A percentile compares a stretch with the other conserved stretches of the same genome.
Evolutionary conservation across 2,888 invertebrate genomes (phyloP).

Genomic region (Peribatodes rhomboidaria): DNA sequence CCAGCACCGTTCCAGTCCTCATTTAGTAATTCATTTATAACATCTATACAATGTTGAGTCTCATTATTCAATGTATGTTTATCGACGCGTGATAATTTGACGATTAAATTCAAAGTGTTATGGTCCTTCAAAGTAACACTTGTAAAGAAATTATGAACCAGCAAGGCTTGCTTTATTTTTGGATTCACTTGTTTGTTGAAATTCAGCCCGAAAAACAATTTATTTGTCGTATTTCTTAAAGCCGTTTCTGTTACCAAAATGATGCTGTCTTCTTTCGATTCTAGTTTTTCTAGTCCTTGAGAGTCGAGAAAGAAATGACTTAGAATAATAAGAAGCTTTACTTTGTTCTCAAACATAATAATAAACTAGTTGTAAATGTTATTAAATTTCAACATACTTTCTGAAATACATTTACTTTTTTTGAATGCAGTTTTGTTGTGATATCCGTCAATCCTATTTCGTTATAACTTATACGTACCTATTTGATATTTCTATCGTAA

Average conservation of each 20-base stretch:
- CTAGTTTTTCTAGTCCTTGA: neutral
- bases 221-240: constrained; percentile 7
- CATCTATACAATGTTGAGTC: constrained; percentile 4
- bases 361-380: neutral
- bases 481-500: neutral
- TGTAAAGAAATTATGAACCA: constrained; percentile 12
- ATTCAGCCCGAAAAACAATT: constrained; percentile 2
- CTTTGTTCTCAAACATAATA: constrained; percentile 7
- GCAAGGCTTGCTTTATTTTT: constrained; percentile 11
- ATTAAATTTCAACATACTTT: neutral
- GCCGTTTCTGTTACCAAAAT: neutral
- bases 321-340: neutral
- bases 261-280: constrained; percentile 2
- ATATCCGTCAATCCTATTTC: neutral
- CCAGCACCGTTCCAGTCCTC: constrained; percentile 6
- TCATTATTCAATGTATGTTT: constrained; percentile 13
- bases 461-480: neutral
- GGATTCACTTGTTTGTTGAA: constrained; percentile 12
- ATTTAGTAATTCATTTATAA: constrained; percentile 16
- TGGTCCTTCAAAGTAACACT: constrained; percentile 13
- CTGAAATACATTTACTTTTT: neutral
- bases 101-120: constrained; percentile 16
- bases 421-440: neutral
- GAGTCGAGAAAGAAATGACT: neutral
- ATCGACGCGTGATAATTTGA: constrained; percentile 12